Conservation (phyloP, 2,113 vertebrate species). For the Pleuronectes platessa region DNA sequence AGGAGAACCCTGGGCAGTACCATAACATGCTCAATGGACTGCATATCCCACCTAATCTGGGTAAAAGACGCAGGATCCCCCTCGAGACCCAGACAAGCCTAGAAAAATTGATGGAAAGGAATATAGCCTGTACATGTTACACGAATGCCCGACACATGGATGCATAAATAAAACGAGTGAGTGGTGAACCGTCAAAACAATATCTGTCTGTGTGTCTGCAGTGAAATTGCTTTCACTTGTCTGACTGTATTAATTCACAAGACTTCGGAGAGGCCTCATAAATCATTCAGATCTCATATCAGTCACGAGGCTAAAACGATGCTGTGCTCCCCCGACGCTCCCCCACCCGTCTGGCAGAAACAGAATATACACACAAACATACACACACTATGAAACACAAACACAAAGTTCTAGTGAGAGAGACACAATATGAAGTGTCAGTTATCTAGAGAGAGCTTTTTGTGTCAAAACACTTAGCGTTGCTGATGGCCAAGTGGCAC, state of each 20-base stretch:
- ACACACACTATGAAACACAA: slow-evolving; percentile 12
- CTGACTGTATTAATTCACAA: slow-evolving; percentile 52
- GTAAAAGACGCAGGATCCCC: background rate
- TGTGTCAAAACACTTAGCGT: slow-evolving; percentile 16
- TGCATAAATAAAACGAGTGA: slow-evolving; percentile 17
- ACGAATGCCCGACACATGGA: background rate
- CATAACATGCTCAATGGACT: background rate
- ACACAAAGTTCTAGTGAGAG: slow-evolving; percentile 15
- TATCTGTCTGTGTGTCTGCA: slow-evolving; percentile 31
- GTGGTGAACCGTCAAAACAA: slow-evolving; percentile 32
- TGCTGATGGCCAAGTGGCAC: slow-evolving; percentile 36
- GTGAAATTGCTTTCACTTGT: slow-evolving; percentile 58
- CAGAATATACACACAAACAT: background rate
- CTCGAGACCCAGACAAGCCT: background rate
- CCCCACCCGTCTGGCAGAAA: slow-evolving; percentile 9
- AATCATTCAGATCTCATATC: slow-evolving; percentile 69
- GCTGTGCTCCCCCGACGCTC: background rate
- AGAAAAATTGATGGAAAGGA: slow-evolving; percentile 2
- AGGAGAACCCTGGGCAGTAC: slow-evolving; percentile 4
- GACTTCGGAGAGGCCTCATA: slow-evolving; percentile 49
- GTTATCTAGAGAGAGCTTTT: slow-evolving; percentile 34
- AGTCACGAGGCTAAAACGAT: slow-evolving; percentile 35
- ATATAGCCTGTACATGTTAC: slow-evolving; percentile 2
- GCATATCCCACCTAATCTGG: background rate
- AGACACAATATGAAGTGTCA: slow-evolving; percentile 45